A percentile compares a stretch with the other conserved stretches of the same genome.
These are phyloP conservation scores for Sturnira hondurensis DNA, from an alignment of 2,113 vertebrate species.

Conservation along the genomic window DNA sequence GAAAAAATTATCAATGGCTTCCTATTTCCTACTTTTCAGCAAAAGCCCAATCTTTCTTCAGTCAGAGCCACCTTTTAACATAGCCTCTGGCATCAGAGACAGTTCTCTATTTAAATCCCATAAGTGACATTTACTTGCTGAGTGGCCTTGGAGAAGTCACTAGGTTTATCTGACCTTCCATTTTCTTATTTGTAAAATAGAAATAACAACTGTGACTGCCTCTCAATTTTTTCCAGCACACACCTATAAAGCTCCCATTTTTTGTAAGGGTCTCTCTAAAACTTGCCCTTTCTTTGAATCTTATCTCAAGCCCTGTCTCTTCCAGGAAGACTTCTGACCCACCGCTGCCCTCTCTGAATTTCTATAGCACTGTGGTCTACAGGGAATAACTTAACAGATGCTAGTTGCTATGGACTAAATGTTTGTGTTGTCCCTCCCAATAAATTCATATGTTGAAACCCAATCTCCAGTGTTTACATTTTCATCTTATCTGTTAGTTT, in stretches of 20 bases:
- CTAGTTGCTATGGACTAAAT: background rate
- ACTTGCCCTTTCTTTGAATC: background rate
- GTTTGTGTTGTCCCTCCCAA: background rate
- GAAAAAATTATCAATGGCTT: background rate
- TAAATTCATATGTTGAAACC: background rate
- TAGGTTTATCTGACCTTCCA: background rate
- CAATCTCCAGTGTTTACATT: slow-evolving; percentile 16
- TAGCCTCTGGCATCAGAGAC: background rate
- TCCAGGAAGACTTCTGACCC: background rate
- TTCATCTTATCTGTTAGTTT: slow-evolving; percentile 21
- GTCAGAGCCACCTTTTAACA: background rate
- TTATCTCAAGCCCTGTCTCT: background rate
- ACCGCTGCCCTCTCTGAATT: background rate
- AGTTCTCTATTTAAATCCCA: background rate
- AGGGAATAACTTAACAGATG: slow-evolving; percentile 8
- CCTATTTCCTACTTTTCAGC: background rate
- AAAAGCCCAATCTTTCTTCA: background rate
- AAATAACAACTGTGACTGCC: background rate
- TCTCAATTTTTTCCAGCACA: background rate
- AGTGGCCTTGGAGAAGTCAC: background rate
- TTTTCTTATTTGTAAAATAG: background rate
- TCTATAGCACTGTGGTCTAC: background rate
- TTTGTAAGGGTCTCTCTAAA: background rate
- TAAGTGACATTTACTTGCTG: background rate
- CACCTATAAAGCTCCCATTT: background rate